These are phyloP conservation scores for Chaetura pelagica DNA, from an alignment of 2,113 vertebrate species.

Conservation along the genomic window DNA sequence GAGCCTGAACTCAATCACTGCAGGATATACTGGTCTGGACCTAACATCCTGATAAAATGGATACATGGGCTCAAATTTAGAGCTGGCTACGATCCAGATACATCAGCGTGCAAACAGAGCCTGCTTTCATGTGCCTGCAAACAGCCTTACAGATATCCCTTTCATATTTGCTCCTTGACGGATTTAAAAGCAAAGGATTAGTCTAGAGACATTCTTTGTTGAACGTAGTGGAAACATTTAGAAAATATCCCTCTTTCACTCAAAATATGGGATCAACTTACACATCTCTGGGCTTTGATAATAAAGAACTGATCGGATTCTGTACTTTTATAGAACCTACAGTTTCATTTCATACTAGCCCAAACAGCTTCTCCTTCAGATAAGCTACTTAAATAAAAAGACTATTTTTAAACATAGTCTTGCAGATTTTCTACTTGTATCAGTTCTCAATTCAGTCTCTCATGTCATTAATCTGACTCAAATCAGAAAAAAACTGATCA, in stretches of 20 bases:
- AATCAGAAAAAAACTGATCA: not conserved
- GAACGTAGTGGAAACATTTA: not conserved
- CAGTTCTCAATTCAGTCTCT: not conserved
- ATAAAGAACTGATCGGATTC: not conserved
- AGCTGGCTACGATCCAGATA: not conserved
- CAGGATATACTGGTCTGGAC: not conserved
- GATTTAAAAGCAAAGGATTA: not conserved
- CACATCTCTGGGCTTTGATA: not conserved
- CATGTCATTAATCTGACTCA: not conserved
- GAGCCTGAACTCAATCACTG: not conserved
- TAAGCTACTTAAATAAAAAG: not conserved
- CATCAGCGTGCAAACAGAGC: not conserved
- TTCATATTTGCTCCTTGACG: not conserved
- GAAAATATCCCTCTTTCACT: not conserved
- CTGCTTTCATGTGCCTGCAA: slow-evolving; percentile 1
- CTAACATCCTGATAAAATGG: not conserved
- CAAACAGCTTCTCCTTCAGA: not conserved
- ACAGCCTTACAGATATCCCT: not conserved
- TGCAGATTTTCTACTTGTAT: not conserved
- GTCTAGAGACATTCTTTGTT: not conserved
- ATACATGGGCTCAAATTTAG: not conserved
- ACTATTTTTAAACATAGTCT: not conserved
- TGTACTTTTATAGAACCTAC: not conserved
- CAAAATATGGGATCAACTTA: not conserved
- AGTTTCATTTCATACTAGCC: not conserved